Conservation (phyloP, 2,888 invertebrate genomes). For the Lepetodrilus schrolli region DNA sequence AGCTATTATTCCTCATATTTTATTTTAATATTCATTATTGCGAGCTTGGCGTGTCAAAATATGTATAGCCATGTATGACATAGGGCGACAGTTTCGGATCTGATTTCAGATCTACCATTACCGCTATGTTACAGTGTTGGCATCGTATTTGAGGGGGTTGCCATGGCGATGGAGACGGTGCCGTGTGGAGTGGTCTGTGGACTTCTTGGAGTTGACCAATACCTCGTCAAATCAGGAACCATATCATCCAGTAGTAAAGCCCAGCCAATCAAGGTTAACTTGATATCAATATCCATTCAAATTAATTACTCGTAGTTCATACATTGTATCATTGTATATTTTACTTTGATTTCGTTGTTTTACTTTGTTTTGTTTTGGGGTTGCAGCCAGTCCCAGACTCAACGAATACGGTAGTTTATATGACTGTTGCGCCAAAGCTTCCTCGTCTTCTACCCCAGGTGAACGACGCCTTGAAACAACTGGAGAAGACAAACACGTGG, state of each 20-base stretch:
- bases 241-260: slow-evolving; percentile 98
- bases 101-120: too few relatives aligned
- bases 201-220: slow-evolving; percentile 99
- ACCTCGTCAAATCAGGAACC: slow-evolving; percentile 98
- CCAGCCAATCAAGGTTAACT: slow-evolving; percentile 95
- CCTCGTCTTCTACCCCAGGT: slow-evolving; percentile 99
- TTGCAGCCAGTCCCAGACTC: slow-evolving; percentile 97
- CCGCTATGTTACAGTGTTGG: neutral
- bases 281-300: too few relatives aligned
- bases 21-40: too few relatives aligned
- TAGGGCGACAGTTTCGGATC: too few relatives aligned
- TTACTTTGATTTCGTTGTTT: too few relatives aligned
- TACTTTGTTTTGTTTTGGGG: too few relatives aligned
- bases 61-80: too few relatives aligned
- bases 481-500: slow-evolving; percentile 99
- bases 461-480: slow-evolving; percentile 96
- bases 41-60: too few relatives aligned
- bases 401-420: slow-evolving; percentile 98
- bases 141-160: neutral
- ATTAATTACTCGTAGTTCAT: too few relatives aligned
- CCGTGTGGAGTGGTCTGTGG: slow-evolving; percentile 99
- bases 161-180: slow-evolving; percentile 94
- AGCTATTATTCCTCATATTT: too few relatives aligned
- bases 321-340: too few relatives aligned
- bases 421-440: slow-evolving; percentile 99